Percentiles rank a stretch among this genome's conserved stretches.
These are phyloP conservation scores for Graptemys geographica DNA, from an alignment of 2,797 vertebrate genomes.

Conservation along the genomic window DNA sequence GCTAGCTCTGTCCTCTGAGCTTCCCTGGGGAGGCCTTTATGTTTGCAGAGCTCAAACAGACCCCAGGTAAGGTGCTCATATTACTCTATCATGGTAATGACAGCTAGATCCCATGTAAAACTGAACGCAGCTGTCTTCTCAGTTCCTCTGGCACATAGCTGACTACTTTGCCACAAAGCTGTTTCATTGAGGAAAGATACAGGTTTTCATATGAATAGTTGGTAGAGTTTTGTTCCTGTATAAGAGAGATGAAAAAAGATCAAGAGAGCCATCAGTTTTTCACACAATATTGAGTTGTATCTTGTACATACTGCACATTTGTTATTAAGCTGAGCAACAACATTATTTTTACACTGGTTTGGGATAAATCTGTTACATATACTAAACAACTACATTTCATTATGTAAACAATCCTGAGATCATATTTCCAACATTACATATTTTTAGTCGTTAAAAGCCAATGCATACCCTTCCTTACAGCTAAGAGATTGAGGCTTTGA, in stretches of 20 bases:
- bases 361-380: background rate
- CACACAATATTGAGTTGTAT: background rate
- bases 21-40: background rate
- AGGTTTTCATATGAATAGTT: background rate
- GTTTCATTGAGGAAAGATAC: background rate
- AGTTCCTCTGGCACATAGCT: background rate
- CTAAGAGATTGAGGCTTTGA: background rate
- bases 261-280: background rate
- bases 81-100: too few relatives aligned
- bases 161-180: background rate
- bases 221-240: rapidly evolving
- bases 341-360: background rate
- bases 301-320: background rate
- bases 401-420: background rate
- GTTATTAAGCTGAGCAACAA: background rate
- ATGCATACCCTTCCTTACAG: background rate
- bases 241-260: background rate
- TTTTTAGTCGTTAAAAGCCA: background rate
- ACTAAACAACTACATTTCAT: background rate
- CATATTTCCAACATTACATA: background rate
- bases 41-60: background rate
- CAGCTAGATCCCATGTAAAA: background rate
- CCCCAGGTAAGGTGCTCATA: background rate
- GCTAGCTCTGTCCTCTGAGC: background rate
- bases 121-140: background rate